phyloP scores from a whole-genome alignment of 2,888 invertebrate genomes.

The Atrina japonica region DNA sequence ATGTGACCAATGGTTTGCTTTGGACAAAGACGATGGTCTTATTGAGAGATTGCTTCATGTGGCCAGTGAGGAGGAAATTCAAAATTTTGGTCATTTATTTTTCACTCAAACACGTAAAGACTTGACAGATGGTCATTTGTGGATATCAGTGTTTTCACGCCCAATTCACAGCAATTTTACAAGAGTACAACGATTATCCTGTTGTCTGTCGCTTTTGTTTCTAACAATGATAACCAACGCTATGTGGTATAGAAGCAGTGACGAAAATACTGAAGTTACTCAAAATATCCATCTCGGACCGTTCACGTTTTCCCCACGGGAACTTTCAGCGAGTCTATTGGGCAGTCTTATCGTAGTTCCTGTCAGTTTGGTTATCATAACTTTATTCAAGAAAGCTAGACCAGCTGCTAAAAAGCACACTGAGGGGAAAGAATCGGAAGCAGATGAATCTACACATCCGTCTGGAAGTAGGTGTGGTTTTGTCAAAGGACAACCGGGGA shows the following conservation, averaged over 20 bases:
- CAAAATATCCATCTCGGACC: conserved; percentile 50
- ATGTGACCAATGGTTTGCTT: conserved; percentile 55
- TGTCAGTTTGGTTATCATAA: conserved; percentile 49
- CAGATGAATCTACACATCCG: not conserved
- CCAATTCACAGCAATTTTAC: conserved; percentile 79
- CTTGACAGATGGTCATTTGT: conserved; percentile 80
- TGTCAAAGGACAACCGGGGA: not conserved
- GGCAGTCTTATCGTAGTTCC: conserved; percentile 57
- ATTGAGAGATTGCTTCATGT: conserved; percentile 44
- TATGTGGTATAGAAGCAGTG: conserved; percentile 77
- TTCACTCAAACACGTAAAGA: conserved; percentile 46
- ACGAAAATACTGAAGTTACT: conserved; percentile 33
- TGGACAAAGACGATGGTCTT: conserved; percentile 44
- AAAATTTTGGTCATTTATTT: conserved; percentile 36
- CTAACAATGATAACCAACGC: conserved; percentile 81
- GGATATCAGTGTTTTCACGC: conserved; percentile 81
- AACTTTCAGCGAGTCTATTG: conserved; percentile 51
- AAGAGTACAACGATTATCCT: conserved; percentile 76
- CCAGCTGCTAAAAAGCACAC: not conserved
- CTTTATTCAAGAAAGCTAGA: conserved; percentile 53
- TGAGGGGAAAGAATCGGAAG: conserved; percentile 19
- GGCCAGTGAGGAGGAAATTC: conserved; percentile 31
- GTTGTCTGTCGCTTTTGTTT: conserved; percentile 78
- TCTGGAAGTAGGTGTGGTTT: conserved; percentile 1
- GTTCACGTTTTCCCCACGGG: conserved; percentile 53